Evolutionary conservation across 2,113 vertebrate species (phyloP).

Genomic region (Phaethornis superciliosus): DNA sequence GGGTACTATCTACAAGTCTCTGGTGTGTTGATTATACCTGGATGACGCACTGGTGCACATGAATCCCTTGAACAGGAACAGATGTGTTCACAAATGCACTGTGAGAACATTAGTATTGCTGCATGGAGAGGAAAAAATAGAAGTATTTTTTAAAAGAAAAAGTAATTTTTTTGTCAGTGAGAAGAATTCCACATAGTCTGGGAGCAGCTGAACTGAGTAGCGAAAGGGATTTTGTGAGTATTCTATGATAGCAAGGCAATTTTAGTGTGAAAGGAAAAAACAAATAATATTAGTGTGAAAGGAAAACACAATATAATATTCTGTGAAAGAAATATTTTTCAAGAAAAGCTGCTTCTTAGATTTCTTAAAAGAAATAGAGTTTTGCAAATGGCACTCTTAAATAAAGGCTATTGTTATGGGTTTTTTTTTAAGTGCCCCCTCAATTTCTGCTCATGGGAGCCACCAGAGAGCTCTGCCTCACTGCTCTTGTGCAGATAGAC

Average conservation of each 20-base stretch:
- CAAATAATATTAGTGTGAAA: background rate
- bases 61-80: background rate
- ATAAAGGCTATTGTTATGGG: background rate
- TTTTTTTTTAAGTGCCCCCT: background rate
- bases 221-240: background rate
- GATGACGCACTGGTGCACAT: background rate
- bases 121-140: background rate
- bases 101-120: background rate
- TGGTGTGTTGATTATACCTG: background rate
- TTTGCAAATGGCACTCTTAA: background rate
- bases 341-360: background rate
- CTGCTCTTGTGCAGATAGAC: background rate
- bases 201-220: background rate
- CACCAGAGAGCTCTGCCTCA: conserved; percentile 53
- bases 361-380: background rate
- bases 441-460: background rate
- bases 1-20: background rate
- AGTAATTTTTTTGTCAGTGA: background rate
- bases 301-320: background rate
- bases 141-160: background rate
- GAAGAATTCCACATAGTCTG: background rate
- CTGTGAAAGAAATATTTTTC: background rate
- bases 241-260: background rate
- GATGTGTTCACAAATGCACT: background rate
- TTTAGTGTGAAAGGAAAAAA: background rate